Evolutionary conservation across 2,888 invertebrate genomes (phyloP).

Genomic region (Tupiocoris notatus): DNA sequence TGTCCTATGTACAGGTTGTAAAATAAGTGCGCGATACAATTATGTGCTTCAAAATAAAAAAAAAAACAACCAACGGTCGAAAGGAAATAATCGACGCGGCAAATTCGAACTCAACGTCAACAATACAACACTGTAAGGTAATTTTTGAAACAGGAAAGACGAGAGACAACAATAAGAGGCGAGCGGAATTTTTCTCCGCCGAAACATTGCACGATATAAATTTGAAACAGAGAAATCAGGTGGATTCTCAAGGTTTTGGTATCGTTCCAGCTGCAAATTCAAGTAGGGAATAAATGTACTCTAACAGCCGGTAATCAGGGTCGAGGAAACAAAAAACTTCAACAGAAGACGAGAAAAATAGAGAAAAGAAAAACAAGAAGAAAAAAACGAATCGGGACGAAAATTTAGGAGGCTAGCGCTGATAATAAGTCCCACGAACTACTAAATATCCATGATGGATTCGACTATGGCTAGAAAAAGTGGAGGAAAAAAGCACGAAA

Average conservation of each 20-base stretch:
- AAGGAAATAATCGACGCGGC: background rate
- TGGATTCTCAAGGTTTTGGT: no score
- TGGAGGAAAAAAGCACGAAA: no score
- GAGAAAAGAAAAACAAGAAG: background rate
- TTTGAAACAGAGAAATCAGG: no score
- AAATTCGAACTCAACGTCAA: no score
- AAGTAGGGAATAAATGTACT: no score
- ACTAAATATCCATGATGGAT: background rate
- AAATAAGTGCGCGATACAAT: background rate
- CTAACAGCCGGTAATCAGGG: no score
- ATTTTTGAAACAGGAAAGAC: background rate
- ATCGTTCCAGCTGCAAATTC: no score
- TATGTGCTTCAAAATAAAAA: background rate
- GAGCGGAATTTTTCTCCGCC: no score
- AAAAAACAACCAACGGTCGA: background rate
- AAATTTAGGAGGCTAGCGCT: background rate
- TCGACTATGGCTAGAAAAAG: background rate
- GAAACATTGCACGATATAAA: background rate
- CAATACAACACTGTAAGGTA: no score
- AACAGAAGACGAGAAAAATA: background rate
- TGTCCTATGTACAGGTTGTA: slow-evolving; percentile 18
- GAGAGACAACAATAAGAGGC: background rate
- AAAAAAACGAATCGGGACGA: background rate
- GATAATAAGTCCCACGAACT: background rate
- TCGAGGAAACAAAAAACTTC: no score